Evolutionary conservation across 2,888 invertebrate genomes (phyloP), one percentile per base, ranked within the genome.

Genomic region (Oscheius sp.): DNA sequence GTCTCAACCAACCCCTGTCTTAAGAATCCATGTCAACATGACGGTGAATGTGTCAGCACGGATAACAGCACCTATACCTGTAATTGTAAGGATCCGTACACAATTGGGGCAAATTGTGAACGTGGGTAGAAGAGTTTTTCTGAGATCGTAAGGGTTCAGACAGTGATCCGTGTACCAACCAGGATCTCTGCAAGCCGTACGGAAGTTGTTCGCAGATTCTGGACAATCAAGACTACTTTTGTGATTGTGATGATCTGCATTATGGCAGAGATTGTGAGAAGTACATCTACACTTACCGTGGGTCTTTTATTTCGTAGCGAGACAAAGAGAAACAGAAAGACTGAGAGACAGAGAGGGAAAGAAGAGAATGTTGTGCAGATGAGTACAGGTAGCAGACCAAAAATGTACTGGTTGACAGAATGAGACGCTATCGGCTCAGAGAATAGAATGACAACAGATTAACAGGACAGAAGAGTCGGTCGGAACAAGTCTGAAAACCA

Each of bases 241-340:
- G 79, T 35, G 55, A 72, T n/a, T 79, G 79, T 74, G 74, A 76
- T 3, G 70, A 71, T 42, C 65, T 68, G 29, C 77, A 76, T 42
- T 76, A 73, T 21, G 76, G 73, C n/a, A 53, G 59, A 13, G 68
- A 68, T 9, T 79, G 79, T 63, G 58, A 72, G 2, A n/a, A 7
- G 2, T 53, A 29, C 29, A 68, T 35, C 13, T 13, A 13, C n/a
- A 7, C 1, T 2, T 68, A 37, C 35, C n/a, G 68, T 68, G 53
- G 2, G 68, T 21, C 21, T 21, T 21, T 21, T 21, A 21, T 21
- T 21, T 21, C 21, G 50, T 9, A 50, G 13, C 0, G 50, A 50
- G 13, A 37, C 21, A 37, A 59, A 10, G 4, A 10, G 35, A 33
- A 21, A 21, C 21, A 21, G 21, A 21, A 21, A 21, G 21, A 21